Evolutionary conservation across 2,888 invertebrate genomes (phyloP).

Genomic region (Falcaria lacertinaria): DNA sequence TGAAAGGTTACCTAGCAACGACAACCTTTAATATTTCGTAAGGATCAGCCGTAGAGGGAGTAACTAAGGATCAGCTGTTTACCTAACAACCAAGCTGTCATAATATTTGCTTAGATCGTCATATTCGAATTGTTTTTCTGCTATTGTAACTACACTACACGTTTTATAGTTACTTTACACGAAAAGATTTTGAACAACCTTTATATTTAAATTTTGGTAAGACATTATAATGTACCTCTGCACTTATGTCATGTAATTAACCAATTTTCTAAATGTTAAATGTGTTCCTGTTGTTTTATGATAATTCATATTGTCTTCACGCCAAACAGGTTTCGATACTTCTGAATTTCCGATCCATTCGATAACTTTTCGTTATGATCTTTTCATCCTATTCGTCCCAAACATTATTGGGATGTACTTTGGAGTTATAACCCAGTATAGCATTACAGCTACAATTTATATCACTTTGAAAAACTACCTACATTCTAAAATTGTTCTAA

Average conservation of each 20-base stretch:
- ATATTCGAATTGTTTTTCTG: constrained; percentile 7
- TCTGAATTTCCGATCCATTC: no score
- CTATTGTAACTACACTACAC: constrained; percentile 10
- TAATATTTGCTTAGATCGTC: constrained; percentile 12
- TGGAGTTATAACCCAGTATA: no score
- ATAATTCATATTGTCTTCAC: no score
- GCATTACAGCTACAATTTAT: no score
- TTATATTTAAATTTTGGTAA: constrained; percentile 18
- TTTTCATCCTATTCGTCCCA: no score
- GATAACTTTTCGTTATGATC: no score
- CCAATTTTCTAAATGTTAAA: no score
- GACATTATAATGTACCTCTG: constrained; percentile 6
- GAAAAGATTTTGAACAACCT: constrained; percentile 9
- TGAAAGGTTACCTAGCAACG: constrained; percentile 40
- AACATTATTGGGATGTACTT: no score
- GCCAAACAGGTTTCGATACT: no score
- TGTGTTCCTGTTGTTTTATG: no score
- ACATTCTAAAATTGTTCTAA: no score
- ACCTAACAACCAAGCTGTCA: constrained; percentile 25
- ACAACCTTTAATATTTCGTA: constrained; percentile 21
- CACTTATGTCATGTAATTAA: constrained; percentile 9
- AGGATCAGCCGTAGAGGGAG: constrained; percentile 22
- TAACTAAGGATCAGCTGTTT: constrained; percentile 27
- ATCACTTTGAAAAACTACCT: no score
- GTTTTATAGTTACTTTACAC: constrained; percentile 21